A percentile compares a stretch with the other conserved stretches of the same genome.
Conservation (phyloP, 2,797 vertebrate genomes). For the Anguilla obscura region DNA sequence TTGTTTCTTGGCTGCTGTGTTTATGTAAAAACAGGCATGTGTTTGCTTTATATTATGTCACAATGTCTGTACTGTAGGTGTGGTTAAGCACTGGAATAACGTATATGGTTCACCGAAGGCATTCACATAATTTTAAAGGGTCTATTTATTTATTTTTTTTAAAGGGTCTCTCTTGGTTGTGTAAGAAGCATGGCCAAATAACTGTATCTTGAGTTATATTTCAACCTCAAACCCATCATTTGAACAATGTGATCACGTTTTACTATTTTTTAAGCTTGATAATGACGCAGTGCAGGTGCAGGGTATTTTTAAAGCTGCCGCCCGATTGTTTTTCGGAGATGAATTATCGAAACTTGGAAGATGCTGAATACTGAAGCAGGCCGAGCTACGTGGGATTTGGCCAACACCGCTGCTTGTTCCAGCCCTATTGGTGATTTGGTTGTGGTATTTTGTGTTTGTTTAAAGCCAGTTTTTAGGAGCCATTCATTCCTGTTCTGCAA, state of each 20-base stretch:
- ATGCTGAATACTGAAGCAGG: constrained; percentile 12
- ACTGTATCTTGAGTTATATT: constrained; percentile 33
- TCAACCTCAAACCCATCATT: constrained; percentile 42
- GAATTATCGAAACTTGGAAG: neutral
- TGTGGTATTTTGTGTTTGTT: constrained; percentile 23
- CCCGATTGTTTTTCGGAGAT: neutral
- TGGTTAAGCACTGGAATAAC: constrained; percentile 58
- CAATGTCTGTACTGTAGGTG: constrained; percentile 56
- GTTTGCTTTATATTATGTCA: constrained; percentile 69
- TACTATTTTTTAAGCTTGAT: neutral
- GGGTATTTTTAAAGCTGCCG: neutral
- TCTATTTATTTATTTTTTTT: constrained; percentile 64
- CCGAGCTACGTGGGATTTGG: neutral
- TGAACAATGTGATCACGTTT: constrained; percentile 29
- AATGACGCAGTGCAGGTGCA: constrained; percentile 18
- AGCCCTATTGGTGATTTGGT: neutral
- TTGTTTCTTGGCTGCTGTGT: constrained; percentile 64
- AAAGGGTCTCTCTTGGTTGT: constrained; percentile 56
- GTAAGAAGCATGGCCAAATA: constrained; percentile 45
- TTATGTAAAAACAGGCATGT: constrained; percentile 62
- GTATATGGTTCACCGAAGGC: constrained; percentile 30
- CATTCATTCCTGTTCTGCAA: constrained; percentile 25
- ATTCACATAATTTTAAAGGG: constrained; percentile 30
- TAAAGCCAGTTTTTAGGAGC: constrained; percentile 24
- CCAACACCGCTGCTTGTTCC: neutral